phyloP scores from a whole-genome alignment of 1,140 invertebrate genomes.

The Babylonia areolata region DNA sequence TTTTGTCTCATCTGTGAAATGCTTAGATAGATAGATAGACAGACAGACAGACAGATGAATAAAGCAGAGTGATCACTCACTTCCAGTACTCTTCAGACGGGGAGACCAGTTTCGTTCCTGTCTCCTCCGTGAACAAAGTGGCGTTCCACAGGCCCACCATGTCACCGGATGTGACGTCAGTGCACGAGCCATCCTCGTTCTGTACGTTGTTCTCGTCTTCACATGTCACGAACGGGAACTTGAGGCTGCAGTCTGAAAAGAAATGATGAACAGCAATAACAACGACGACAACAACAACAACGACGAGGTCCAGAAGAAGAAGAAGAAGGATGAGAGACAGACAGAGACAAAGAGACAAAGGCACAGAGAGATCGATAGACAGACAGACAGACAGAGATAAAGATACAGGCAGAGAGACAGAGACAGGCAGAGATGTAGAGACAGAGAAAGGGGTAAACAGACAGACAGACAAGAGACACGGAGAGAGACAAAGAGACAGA shows the following conservation, averaged over 20 bases:
- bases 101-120: slow-evolving; percentile 51
- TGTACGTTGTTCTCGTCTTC: slow-evolving; percentile 32
- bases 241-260: slow-evolving; percentile 61
- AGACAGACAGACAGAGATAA: background rate
- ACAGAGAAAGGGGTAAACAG: background rate
- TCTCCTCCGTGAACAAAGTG: slow-evolving; percentile 54
- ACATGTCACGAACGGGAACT: slow-evolving; percentile 53
- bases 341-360: slow-evolving; percentile 1
- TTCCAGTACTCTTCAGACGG: slow-evolving; percentile 68
- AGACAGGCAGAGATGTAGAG: background rate
- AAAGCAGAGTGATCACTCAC: background rate
- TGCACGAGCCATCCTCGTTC: slow-evolving; percentile 57
- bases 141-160: slow-evolving; percentile 62
- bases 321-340: background rate
- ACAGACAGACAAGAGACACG: background rate
- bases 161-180: slow-evolving; percentile 33
- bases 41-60: too few species aligned
- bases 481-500: background rate
- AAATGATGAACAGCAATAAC: background rate
- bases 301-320: background rate
- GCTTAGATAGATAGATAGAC: too few species aligned
- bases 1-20: too few species aligned
- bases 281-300: background rate
- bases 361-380: background rate
- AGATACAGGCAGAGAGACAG: background rate